Base-by-base conservation (phyloP, 1,140 invertebrate genomes). In the Drosophila pallidifrons region DNA sequence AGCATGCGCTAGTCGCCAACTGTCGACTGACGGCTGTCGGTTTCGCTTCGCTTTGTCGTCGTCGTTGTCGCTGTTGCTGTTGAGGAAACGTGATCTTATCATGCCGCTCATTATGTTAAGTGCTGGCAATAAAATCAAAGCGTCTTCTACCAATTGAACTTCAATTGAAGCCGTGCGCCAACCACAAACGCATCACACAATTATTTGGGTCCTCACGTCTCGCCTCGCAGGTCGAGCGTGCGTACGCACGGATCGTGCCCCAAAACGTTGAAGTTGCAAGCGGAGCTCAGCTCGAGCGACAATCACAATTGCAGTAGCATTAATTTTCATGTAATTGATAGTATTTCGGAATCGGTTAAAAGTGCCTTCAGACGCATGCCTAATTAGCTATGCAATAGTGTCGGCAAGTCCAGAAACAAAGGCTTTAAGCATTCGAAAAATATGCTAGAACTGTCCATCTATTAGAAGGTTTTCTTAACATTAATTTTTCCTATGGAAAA, bases 121-220 rank as follows among this genome's bases (percentile, higher is more conserved):
- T 89, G 78, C 85, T 76, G 81, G 85, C 85, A 88, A 88, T 88
- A 88, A 88, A 88, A 88, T 88, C 81, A 85, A 89, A 85, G 81
- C 81, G 58, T 75, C 47, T 47, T 59, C 30, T 25, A 25, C 20
- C 64, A 63, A 87, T 87, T 63, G 77, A 79, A 85, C 85, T 83
- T 90, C 85, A 90, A 88, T 89, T 89, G 85, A 85, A 81, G 81
- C 78, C 75, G 85, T 85, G 41, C 68, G 45, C 51, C 52, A 64
- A 35, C 20, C 20, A 25, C 20, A 25, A 30, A 47, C 64, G 15
- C 66, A 13, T 15, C 43, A 35, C 41, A 51, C 54, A 45, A 43
- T 45, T 61, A 43, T 45, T 61, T 52, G 38, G 55, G 32, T 65
- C 16, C 63, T 81, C 82, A 86, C 75, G 82, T 86, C 20, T 25